Percentiles rank a stretch among this genome's conserved stretches.
These are phyloP conservation scores for Ypsolopha scabrella DNA, from an alignment of 2,888 invertebrate species.

Conservation along the genomic window DNA sequence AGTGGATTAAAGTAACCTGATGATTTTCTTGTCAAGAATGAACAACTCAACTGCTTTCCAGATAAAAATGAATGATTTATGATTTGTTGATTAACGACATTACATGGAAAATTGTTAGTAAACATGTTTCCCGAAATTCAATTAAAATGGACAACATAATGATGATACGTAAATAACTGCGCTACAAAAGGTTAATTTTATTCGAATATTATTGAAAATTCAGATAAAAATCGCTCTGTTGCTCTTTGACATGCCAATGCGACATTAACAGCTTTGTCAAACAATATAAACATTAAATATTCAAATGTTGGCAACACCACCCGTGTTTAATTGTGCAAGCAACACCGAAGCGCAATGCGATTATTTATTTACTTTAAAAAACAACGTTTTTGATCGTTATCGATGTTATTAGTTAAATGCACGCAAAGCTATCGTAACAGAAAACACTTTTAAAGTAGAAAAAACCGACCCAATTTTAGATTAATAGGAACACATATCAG, in stretches of 20 bases:
- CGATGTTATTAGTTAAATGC: too few species aligned
- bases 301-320: slow-evolving; percentile 41
- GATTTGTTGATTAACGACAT: not conserved
- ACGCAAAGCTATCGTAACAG: too few species aligned
- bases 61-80: too few species aligned
- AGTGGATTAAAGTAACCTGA: slow-evolving; percentile 7
- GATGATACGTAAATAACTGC: not conserved
- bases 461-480: too few species aligned
- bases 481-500: too few species aligned
- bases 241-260: slow-evolving; percentile 58
- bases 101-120: not conserved
- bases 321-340: slow-evolving; percentile 45
- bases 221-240: slow-evolving; percentile 30
- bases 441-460: too few species aligned
- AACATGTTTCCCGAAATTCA: not conserved
- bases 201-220: slow-evolving; percentile 36
- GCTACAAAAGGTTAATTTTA: slow-evolving; percentile 22
- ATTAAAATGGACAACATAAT: too few species aligned
- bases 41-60: too few species aligned
- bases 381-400: not conserved
- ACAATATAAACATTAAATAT: slow-evolving; percentile 55
- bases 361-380: not conserved
- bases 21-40: too few species aligned
- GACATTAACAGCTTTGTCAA: slow-evolving; percentile 65
- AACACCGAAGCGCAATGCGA: slow-evolving; percentile 29